Percentiles rank a stretch among this genome's conserved stretches.
Evolutionary conservation across 2,888 invertebrate genomes (phyloP).

Genomic region (Eristalis intricaria): DNA sequence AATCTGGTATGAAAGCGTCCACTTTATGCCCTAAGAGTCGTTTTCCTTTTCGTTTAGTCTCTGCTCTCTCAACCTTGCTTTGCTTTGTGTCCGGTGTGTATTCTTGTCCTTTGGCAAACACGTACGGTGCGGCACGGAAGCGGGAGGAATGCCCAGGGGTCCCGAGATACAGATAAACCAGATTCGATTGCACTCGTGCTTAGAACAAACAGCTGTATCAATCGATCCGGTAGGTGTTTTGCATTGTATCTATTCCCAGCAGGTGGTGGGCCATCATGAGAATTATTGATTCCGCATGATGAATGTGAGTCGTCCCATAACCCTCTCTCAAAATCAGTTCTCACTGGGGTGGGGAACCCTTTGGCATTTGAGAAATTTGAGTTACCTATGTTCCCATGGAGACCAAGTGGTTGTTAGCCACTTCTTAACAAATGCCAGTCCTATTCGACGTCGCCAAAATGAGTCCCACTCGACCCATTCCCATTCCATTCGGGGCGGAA

Average conservation of each 20-base stretch:
- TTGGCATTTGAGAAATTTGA: constrained; percentile 73
- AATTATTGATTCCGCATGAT: not conserved
- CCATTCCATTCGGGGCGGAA: not conserved
- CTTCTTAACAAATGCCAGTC: constrained; percentile 56
- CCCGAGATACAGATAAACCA: constrained; percentile 55
- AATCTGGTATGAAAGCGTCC: constrained; percentile 73
- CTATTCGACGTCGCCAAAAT: constrained; percentile 39
- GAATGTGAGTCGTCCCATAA: not conserved
- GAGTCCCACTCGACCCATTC: constrained; percentile 47
- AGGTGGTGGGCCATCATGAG: not conserved
- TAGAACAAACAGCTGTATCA: constrained; percentile 34
- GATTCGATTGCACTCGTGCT: constrained; percentile 58
- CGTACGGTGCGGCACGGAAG: constrained; percentile 6
- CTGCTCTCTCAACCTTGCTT: constrained; percentile 2
- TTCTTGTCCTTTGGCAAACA: constrained; percentile 12
- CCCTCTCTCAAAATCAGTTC: not conserved
- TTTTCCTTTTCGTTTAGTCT: constrained; percentile 36
- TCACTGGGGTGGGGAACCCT: constrained; percentile 9
- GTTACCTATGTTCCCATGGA: constrained; percentile 73
- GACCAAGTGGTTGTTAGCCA: constrained; percentile 63
- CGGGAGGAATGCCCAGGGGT: constrained; percentile 39
- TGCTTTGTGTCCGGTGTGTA: not conserved
- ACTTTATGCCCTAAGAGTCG: constrained; percentile 69
- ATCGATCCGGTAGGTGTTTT: not conserved
- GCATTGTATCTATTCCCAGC: not conserved